phyloP scores from a whole-genome alignment of 2,113 vertebrate genomes.

The Phylloscopus trochilus region DNA sequence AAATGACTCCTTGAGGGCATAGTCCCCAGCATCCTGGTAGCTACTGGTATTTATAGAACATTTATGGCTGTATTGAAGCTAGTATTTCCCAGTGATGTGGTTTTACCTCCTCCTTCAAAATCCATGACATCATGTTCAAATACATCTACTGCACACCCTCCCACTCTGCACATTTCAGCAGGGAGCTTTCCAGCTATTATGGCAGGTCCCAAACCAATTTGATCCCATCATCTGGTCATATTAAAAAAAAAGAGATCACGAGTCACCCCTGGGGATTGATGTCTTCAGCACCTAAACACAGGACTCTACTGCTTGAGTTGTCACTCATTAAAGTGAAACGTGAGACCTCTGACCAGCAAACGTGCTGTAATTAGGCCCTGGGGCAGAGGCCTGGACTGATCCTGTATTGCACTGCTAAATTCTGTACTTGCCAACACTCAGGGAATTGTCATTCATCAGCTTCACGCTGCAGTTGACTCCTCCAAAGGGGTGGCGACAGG shows the following conservation, averaged over 20 bases:
- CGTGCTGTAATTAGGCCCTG: not conserved
- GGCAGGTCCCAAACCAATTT: conserved; percentile 1
- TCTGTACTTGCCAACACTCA: conserved; percentile 63
- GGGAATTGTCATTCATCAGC: conserved; percentile 56
- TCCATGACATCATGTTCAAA: not conserved
- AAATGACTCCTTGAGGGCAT: not conserved
- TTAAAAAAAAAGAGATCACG: not conserved
- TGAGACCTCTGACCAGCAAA: conserved; percentile 19
- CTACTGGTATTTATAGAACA: not conserved
- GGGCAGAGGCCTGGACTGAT: not conserved
- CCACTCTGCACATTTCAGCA: not conserved
- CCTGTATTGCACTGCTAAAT: not conserved
- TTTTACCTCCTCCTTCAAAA: not conserved
- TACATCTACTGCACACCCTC: not conserved
- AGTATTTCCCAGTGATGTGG: not conserved
- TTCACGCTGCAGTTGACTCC: conserved; percentile 73
- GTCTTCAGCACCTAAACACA: not conserved
- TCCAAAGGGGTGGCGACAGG: conserved; percentile 79
- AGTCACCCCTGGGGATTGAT: not conserved
- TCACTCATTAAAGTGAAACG: not conserved
- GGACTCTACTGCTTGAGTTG: not conserved
- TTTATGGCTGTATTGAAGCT: not conserved
- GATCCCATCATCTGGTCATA: not conserved
- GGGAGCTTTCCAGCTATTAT: not conserved
- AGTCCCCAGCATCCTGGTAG: not conserved